These are phyloP conservation scores for Rallus limicola DNA, from an alignment of 2,113 vertebrate genomes.

Conservation along the genomic window DNA sequence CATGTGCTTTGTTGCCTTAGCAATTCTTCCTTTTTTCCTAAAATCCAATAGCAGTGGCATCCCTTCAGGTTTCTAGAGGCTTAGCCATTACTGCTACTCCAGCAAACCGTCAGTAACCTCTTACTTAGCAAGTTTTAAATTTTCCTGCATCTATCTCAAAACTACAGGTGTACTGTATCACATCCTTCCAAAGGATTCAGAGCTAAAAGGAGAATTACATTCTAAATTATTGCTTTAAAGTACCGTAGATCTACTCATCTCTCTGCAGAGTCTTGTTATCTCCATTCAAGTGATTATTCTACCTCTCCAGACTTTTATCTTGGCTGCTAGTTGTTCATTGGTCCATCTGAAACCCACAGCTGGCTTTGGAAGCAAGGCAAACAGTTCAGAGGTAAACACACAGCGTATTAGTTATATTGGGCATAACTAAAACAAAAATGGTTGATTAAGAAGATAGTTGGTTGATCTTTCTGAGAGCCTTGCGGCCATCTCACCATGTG, in stretches of 20 bases:
- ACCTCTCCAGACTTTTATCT: neutral
- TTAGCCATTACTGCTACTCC: neutral
- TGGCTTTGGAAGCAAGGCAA: neutral
- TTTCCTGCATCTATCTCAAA: constrained; percentile 36
- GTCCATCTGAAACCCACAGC: neutral
- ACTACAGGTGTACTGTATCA: neutral
- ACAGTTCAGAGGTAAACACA: neutral
- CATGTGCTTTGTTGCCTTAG: neutral
- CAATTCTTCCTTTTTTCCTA: constrained; percentile 10
- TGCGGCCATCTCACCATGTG: neutral
- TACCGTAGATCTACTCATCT: neutral
- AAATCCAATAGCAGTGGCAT: neutral
- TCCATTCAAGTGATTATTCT: neutral
- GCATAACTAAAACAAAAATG: neutral
- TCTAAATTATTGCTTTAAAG: constrained; percentile 25
- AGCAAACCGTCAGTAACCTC: neutral
- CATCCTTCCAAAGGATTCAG: neutral
- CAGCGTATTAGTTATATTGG: neutral
- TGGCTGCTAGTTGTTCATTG: neutral
- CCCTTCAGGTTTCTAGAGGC: neutral
- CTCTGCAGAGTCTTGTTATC: neutral
- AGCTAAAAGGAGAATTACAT: neutral
- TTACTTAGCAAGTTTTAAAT: constrained; percentile 16
- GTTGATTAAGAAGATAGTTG: neutral
- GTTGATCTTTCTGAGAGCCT: neutral